A percentile compares a stretch with the other conserved stretches of the same genome.
Evolutionary conservation across 1,140 invertebrate species (phyloP).

Genomic region (Sycophila sp.): DNA sequence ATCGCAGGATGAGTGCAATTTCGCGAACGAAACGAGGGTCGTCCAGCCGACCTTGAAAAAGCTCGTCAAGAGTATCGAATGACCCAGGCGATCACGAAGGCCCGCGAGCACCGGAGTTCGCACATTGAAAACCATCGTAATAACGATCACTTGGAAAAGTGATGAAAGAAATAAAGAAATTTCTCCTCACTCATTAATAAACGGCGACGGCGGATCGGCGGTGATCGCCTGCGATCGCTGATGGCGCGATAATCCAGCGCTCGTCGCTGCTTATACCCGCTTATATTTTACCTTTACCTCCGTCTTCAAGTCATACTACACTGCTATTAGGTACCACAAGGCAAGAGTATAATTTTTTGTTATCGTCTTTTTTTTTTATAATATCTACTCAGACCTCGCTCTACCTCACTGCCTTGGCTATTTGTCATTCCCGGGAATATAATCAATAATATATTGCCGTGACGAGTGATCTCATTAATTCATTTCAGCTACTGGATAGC

Average conservation of each 20-base stretch:
- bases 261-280: too few species aligned
- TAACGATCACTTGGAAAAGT: neutral
- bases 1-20: neutral
- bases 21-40: neutral
- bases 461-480: too few species aligned
- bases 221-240: too few species aligned
- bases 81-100: slow-evolving; percentile 14
- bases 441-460: neutral
- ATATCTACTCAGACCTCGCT: slow-evolving; percentile 1
- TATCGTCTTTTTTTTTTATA: neutral
- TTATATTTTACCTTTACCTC: too few species aligned
- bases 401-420: slow-evolving; percentile 5
- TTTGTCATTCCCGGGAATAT: slow-evolving; percentile 13
- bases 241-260: too few species aligned
- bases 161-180: too few species aligned
- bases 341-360: too few species aligned
- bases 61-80: slow-evolving; percentile 35
- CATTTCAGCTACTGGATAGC: too few species aligned
- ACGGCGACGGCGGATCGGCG: too few species aligned
- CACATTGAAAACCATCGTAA: neutral
- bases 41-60: slow-evolving; percentile 14
- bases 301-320: too few species aligned
- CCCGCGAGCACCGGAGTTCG: slow-evolving; percentile 23
- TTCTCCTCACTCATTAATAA: too few species aligned
- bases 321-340: too few species aligned